A percentile compares a stretch with the other conserved stretches of the same genome.
These are phyloP conservation scores for Thunnus thynnus DNA, from an alignment of 2,113 vertebrate genomes.

Conservation along the genomic window DNA sequence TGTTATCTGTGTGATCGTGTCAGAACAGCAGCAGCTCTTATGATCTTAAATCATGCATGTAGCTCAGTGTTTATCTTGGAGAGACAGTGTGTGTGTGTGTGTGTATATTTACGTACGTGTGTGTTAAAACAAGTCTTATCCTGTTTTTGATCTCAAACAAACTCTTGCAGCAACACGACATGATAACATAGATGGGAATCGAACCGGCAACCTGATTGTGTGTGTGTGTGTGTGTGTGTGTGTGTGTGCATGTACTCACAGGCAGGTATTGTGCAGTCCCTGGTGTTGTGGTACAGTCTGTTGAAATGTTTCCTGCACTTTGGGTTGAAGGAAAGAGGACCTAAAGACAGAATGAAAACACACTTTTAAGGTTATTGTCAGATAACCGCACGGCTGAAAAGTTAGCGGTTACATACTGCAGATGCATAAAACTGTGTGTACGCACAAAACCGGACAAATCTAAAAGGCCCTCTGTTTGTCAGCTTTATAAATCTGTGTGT, in stretches of 20 bases:
- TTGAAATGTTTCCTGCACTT: slow-evolving; percentile 95
- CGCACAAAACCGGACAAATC: no score
- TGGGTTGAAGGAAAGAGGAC: slow-evolving; percentile 93
- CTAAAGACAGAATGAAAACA: slow-evolving; percentile 70
- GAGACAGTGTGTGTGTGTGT: slow-evolving; percentile 7
- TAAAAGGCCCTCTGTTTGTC: no score
- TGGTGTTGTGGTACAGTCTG: slow-evolving; percentile 93
- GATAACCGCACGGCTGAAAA: background rate
- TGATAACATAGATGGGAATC: background rate
- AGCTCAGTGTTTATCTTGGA: slow-evolving; percentile 43
- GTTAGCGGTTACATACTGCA: no score
- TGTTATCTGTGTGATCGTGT: slow-evolving; percentile 41
- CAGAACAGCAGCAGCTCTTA: slow-evolving; percentile 47
- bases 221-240: slow-evolving; percentile 29
- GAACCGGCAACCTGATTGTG: background rate
- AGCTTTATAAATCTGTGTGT: no score
- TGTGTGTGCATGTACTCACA: slow-evolving; percentile 86
- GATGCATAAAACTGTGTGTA: background rate
- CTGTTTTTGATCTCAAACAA: no score
- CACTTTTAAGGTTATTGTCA: background rate
- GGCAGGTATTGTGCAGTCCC: slow-evolving; percentile 93
- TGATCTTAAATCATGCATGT: slow-evolving; percentile 60
- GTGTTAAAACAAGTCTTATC: background rate
- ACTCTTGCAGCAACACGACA: background rate
- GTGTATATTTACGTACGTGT: background rate